These are phyloP conservation scores for Microcebus griseorufus DNA, from an alignment of 2,113 vertebrate genomes.

Conservation along the genomic window DNA sequence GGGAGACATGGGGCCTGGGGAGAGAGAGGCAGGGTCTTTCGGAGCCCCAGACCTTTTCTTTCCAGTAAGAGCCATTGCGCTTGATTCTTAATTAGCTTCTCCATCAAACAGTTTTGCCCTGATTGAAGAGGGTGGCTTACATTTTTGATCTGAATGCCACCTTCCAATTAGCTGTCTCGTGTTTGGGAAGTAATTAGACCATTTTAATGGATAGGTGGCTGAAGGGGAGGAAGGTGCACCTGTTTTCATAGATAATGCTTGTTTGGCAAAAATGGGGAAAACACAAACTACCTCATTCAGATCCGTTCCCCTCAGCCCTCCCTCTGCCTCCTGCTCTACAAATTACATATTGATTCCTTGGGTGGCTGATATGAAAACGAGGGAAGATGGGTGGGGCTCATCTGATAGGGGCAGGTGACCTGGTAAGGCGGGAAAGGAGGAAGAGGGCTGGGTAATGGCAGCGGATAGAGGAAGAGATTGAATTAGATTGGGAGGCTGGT, in stretches of 20 bases:
- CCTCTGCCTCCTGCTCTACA: conserved; percentile 74
- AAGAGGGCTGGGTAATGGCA: conserved; percentile 83
- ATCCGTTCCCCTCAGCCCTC: conserved; percentile 7
- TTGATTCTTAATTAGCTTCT: conserved; percentile 82
- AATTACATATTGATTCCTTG: conserved; percentile 89
- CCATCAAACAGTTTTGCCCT: conserved; percentile 79
- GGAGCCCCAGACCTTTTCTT: not conserved
- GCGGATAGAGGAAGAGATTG: conserved; percentile 59
- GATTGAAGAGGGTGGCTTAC: conserved; percentile 84
- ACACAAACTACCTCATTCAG: conserved; percentile 77
- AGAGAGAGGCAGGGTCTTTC: not conserved
- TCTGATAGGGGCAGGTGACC: not conserved
- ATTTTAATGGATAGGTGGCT: conserved; percentile 81
- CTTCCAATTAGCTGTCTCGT: conserved; percentile 84
- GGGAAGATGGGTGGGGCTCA: not conserved
- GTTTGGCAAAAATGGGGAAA: conserved; percentile 83
- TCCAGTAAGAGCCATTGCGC: not conserved
- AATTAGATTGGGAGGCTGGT: not conserved
- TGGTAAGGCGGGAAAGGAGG: conserved; percentile 31
- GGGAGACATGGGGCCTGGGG: not conserved
- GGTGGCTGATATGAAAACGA: not conserved
- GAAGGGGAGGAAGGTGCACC: conserved; percentile 77
- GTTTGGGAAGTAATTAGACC: conserved; percentile 84
- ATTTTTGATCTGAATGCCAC: conserved; percentile 79
- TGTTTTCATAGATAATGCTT: conserved; percentile 84